phyloP scores from a whole-genome alignment of 1,140 invertebrate species.

The Halictus rubicundus region DNA sequence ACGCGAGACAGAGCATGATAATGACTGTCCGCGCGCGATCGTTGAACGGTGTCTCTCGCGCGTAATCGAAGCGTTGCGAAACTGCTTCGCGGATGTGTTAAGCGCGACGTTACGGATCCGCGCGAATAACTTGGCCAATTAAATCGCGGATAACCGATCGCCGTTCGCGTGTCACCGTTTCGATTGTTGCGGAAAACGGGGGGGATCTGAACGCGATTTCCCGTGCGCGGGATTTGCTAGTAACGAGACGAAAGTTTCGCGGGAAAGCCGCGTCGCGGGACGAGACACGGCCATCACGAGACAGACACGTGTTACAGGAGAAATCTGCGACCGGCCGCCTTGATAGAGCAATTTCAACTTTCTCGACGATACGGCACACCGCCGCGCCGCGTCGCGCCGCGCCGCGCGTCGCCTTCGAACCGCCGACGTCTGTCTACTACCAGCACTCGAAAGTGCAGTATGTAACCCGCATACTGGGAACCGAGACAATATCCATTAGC shows the following conservation, averaged over 20 bases:
- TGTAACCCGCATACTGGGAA: too few relatives aligned
- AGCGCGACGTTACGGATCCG: too few relatives aligned
- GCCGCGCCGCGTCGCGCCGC: too few relatives aligned
- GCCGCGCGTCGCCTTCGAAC: conserved; percentile 29
- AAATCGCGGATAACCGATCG: background rate
- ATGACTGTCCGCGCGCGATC: background rate
- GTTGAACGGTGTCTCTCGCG: background rate
- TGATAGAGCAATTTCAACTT: conserved; percentile 68
- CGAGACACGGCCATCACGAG: conserved; percentile 44
- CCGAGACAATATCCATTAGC: too few relatives aligned
- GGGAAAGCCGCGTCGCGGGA: conserved; percentile 54
- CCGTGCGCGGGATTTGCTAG: conserved; percentile 4
- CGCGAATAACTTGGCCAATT: conserved; percentile 3
- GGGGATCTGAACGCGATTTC: background rate
- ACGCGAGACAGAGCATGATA: too few relatives aligned
- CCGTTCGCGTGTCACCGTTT: background rate
- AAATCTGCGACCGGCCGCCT: conserved; percentile 52
- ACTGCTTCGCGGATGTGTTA: background rate
- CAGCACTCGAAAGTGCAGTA: conserved; percentile 40
- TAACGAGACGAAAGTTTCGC: conserved; percentile 59
- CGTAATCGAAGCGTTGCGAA: background rate
- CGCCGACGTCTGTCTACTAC: background rate
- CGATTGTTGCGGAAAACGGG: too few relatives aligned
- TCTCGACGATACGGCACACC: conserved; percentile 51
- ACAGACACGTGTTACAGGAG: conserved; percentile 56